Evolutionary conservation across 2,113 vertebrate genomes (phyloP), one percentile per base, ranked within the genome.

Genomic region (Chelonoidis abingdonii): DNA sequence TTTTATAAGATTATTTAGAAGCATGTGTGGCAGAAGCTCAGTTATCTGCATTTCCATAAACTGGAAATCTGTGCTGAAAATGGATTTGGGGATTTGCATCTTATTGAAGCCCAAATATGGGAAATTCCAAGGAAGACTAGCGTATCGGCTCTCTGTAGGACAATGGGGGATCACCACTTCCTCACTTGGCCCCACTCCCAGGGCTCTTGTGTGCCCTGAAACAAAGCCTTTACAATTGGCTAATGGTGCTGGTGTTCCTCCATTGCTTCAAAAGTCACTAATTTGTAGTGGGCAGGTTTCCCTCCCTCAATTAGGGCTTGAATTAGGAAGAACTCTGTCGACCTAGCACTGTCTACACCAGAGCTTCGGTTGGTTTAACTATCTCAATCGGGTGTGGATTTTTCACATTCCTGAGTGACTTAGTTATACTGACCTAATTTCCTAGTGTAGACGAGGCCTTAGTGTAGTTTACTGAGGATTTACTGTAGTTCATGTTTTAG

Each of bases 1-100:
- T 89, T 89, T 35, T 91, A 44, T 81, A 81, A 83, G 57, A 38
- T 91, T 87, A 83, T 65, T 85, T 52, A 76, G 62, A 69, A 69
- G 14, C 62, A 69, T 19, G 7, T n/a, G 62, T n/a, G 35, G 16
- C 31, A 65, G 31, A 41, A 75, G 5, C 38, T 22, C 19, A 76
- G 25, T 44, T 44, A 12, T 76, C 38, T 44, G 24, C 38, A 41
- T 62, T 84, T 65, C 59, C 19, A 62, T 65, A 62, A 84, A 62
- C 44, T 59, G 47, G n/a, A 84, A 84, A 47, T 31, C 41, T 21
- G 41, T 59, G 44, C 38, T 16, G 8, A 57, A 25, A 27, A 57
- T 56, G 14, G 24, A 25, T 83, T 10, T 84, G 27, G 59, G 19
- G 25, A 21, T 65, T 84, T 84, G 83, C 75, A 92, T 25, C 8